Percentiles rank a stretch among this genome's conserved stretches.
Evolutionary conservation across 1,140 invertebrate species (phyloP).

Genomic region (Drosophila athabasca): DNA sequence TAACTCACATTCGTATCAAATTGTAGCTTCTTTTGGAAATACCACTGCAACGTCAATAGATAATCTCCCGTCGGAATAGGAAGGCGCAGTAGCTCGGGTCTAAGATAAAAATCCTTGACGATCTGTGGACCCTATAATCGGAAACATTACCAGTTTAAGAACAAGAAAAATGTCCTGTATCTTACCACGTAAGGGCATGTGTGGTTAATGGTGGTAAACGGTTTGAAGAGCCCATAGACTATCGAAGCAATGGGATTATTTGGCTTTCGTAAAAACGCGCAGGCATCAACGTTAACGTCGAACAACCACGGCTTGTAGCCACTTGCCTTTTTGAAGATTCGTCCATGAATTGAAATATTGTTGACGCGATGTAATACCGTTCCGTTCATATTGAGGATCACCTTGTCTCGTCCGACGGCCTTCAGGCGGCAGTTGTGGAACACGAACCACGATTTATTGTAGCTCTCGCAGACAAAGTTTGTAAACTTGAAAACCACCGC

Average conservation of each 20-base stretch:
- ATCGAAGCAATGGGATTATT: constrained; percentile 2
- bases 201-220: constrained; percentile 30
- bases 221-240: constrained; percentile 6
- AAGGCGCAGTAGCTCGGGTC: constrained; percentile 6
- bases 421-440: constrained; percentile 25
- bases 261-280: neutral
- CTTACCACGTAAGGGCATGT: constrained; percentile 34
- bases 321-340: constrained; percentile 23
- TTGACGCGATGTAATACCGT: constrained; percentile 10
- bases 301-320: constrained; percentile 28
- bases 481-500: constrained; percentile 31
- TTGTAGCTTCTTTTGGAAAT: constrained; percentile 8
- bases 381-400: constrained; percentile 10
- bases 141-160: no score
- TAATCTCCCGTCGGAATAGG: constrained; percentile 34
- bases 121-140: constrained; percentile 8
- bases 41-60: constrained; percentile 5
- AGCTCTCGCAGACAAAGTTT: constrained; percentile 16
- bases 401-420: constrained; percentile 12
- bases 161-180: no score
- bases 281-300: constrained; percentile 4
- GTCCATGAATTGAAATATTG: neutral
- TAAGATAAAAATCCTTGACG: constrained; percentile 21
- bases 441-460: constrained; percentile 30
- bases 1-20: constrained; percentile 23